Base-by-base conservation (phyloP, 2,888 invertebrate species). In the Mactromeris polynyma region DNA sequence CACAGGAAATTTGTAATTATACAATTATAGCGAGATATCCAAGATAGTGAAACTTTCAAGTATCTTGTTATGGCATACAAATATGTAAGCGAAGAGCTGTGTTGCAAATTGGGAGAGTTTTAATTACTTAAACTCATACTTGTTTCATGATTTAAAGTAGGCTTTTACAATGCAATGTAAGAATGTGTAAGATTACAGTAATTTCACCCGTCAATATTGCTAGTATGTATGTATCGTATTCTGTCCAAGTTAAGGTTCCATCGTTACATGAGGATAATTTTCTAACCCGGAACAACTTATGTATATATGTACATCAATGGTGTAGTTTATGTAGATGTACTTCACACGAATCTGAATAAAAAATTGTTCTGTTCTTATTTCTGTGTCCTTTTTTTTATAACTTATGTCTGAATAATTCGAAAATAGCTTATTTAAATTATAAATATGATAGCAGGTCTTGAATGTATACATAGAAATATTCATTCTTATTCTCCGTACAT, bases 1-100 rank as follows among this genome's bases (percentile, higher is more conserved):
- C 73, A 73, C 73, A 73, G 73, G 73, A 73, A 73, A 73, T 14
- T 33, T 73, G 73, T 36, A 17, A 73, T 73, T 73, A 73, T 26
- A 73, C 73, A 33, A 73, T 33, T 36, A 17, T 73, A 36, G 73
- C 73, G 73, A 73, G 73, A 73, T 73, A 73, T 19, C 73, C 19
- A 0, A 33, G 73, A 26, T 6, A 33, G 73, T 73, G 73, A 73
- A 73, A 36, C 73, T 33, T 73, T 73, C 73, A 73, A 73, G 73
- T 73, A 33, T 19, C 14, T 73, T 73, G 73, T 73, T 73, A 0
- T 73, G 31, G 36, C 36, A 73, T 73, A 73, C 73, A 73, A 73
- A 73, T 73, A 73, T 73, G 73, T 73, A 73, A 73, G 73, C 33
- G 36, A 73, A 73, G 73, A 73, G 73, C 36, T 73, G 73, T 73